phyloP scores from a whole-genome alignment of 2,113 vertebrate species.

The Myiagra hebetior region DNA sequence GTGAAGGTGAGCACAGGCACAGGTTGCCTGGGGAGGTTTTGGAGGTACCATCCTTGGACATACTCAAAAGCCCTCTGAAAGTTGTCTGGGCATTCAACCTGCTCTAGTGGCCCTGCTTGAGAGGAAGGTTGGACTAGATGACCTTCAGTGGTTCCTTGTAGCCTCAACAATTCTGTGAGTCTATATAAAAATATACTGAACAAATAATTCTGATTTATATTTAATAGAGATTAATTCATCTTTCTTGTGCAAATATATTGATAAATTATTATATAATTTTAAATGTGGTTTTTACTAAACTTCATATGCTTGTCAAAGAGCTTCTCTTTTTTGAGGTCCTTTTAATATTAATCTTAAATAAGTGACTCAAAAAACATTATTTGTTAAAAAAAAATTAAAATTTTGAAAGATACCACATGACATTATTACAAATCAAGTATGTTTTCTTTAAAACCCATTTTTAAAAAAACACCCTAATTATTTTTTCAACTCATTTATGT shows the following conservation, averaged over 20 bases:
- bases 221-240: background rate
- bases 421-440: background rate
- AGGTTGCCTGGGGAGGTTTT: background rate
- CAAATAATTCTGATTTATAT: background rate
- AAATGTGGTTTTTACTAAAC: background rate
- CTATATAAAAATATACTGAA: background rate
- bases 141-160: background rate
- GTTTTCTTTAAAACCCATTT: background rate
- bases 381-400: background rate
- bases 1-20: background rate
- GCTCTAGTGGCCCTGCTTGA: background rate
- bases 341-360: background rate
- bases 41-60: background rate
- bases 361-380: background rate
- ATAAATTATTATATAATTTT: background rate
- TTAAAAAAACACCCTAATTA: fast-evolving
- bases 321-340: background rate
- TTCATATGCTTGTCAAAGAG: background rate
- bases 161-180: background rate
- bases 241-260: background rate
- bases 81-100: background rate
- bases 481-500: background rate
- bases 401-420: background rate
- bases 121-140: background rate
- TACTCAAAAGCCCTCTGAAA: background rate